Percentiles rank a stretch among this genome's conserved stretches.
These are phyloP conservation scores for Caenorhabditis latens DNA, from an alignment of 1,140 invertebrate species.

Conservation along the genomic window DNA sequence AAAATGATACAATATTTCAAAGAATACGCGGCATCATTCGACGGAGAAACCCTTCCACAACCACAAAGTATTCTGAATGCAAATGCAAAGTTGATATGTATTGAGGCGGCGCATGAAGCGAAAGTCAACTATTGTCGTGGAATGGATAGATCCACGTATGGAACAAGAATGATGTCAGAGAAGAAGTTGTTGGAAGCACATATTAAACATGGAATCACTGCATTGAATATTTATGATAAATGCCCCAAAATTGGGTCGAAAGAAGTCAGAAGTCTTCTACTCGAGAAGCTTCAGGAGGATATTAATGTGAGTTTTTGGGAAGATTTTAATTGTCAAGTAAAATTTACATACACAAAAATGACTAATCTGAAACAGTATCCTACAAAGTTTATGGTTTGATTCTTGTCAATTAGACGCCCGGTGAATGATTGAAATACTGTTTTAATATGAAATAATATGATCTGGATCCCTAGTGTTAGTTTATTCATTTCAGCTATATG, in stretches of 20 bases:
- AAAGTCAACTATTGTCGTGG: slow-evolving; percentile 65
- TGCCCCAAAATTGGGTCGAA: slow-evolving; percentile 75
- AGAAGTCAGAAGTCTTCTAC: slow-evolving; percentile 68
- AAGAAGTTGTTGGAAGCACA: slow-evolving; percentile 75
- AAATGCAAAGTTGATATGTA: slow-evolving; percentile 71
- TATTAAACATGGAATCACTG: slow-evolving; percentile 77
- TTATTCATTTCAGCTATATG: too few relatives aligned
- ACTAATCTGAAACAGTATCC: too few relatives aligned
- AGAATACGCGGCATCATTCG: slow-evolving; percentile 74
- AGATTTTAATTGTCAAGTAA: too few relatives aligned
- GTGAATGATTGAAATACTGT: too few relatives aligned
- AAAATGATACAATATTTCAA: slow-evolving; percentile 76
- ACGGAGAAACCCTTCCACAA: slow-evolving; percentile 68
- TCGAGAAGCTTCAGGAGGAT: slow-evolving; percentile 75
- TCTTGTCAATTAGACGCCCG: too few relatives aligned
- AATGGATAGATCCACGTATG: slow-evolving; percentile 69
- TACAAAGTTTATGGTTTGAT: neutral
- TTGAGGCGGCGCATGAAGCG: slow-evolving; percentile 67
- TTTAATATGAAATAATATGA: too few relatives aligned
- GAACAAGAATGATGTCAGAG: slow-evolving; percentile 75
- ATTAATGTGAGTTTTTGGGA: slow-evolving; percentile 75
- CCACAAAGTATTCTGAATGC: slow-evolving; percentile 73
- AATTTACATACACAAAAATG: too few relatives aligned
- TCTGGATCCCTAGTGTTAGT: too few relatives aligned
- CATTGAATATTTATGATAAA: slow-evolving; percentile 75